These are phyloP conservation scores for Tanypteryx hageni DNA, from an alignment of 2,888 invertebrate species.

Conservation along the genomic window DNA sequence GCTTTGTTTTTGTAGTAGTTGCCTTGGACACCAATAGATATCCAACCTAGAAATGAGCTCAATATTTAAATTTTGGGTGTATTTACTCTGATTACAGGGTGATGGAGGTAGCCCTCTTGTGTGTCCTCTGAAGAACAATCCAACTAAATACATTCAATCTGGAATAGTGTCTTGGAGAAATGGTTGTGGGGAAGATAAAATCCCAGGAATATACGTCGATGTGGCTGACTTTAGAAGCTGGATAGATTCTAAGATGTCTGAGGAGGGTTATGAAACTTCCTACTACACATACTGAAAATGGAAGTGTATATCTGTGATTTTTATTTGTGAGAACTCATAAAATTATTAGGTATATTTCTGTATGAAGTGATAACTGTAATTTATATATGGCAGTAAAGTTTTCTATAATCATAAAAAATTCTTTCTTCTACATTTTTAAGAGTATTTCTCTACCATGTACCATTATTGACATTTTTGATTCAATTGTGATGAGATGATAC, in stretches of 20 bases:
- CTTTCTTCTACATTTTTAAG: too few species aligned
- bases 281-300: slow-evolving; percentile 61
- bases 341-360: too few species aligned
- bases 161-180: slow-evolving; percentile 74
- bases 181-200: slow-evolving; percentile 73
- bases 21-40: too few species aligned
- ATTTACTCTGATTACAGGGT: slow-evolving; percentile 70
- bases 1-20: neutral
- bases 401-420: too few species aligned
- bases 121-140: slow-evolving; percentile 71
- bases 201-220: slow-evolving; percentile 74
- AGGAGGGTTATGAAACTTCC: slow-evolving; percentile 74
- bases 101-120: slow-evolving; percentile 75
- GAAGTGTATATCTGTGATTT: neutral
- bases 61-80: neutral
- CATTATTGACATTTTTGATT: too few species aligned
- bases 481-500: too few species aligned
- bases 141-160: slow-evolving; percentile 72
- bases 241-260: slow-evolving; percentile 70
- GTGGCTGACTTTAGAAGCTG: slow-evolving; percentile 73
- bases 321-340: too few species aligned
- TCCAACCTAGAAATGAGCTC: neutral
- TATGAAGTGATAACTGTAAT: too few species aligned
- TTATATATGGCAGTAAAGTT: too few species aligned
- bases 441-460: too few species aligned